Evolutionary conservation across 1,140 invertebrate genomes (phyloP).

Genomic region (Lycorma delicatula): DNA sequence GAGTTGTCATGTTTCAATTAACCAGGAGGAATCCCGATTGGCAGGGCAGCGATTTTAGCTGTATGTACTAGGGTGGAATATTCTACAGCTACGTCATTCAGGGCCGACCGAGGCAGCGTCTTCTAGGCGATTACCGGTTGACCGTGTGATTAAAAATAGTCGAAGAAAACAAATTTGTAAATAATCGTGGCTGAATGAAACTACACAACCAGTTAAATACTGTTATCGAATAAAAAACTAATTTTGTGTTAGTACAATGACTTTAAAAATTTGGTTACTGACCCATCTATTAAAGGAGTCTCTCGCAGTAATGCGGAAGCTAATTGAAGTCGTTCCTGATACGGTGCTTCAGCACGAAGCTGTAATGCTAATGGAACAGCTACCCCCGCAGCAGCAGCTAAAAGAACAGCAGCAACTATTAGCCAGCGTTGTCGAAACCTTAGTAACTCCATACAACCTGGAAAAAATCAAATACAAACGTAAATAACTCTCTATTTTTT

Average conservation of each 20-base stretch:
- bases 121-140: too few relatives aligned
- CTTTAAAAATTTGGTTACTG: conserved; percentile 26
- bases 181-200: background rate
- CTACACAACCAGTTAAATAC: background rate
- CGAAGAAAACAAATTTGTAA: background rate
- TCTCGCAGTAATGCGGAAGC: conserved; percentile 37
- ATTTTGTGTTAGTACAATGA: background rate
- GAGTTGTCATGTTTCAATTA: too few relatives aligned
- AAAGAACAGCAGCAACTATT: conserved; percentile 32
- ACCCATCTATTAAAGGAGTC: conserved; percentile 43
- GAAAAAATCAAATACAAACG: too few relatives aligned
- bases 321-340: conserved; percentile 32
- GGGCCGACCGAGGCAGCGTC: too few relatives aligned
- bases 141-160: background rate
- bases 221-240: too few relatives aligned
- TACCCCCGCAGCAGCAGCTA: conserved; percentile 35
- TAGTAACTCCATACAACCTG: conserved; percentile 17
- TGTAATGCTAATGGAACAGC: conserved; percentile 36
- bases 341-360: conserved; percentile 31
- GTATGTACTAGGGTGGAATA: too few relatives aligned
- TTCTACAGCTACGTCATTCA: too few relatives aligned
- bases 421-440: conserved; percentile 25
- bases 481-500: too few relatives aligned
- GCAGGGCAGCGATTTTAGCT: too few relatives aligned
- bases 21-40: too few relatives aligned